Evolutionary conservation across 2,888 invertebrate species (phyloP), one percentile per base, ranked within the genome.

Genomic region (Leptopterna dolabrata): DNA sequence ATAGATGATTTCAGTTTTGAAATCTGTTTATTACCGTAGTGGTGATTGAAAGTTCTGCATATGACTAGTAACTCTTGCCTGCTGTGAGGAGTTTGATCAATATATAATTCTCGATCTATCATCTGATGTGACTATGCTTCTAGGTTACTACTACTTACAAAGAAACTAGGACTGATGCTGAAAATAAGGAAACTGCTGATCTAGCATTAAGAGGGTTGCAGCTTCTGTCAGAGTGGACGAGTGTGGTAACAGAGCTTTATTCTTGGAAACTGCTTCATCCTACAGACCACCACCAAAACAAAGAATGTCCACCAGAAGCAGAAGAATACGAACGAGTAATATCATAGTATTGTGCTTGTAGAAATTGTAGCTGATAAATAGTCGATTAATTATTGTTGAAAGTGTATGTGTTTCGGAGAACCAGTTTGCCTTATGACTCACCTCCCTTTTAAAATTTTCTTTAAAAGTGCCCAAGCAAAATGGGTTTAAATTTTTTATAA

Each of bases 211-310:
- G 97, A 2, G 99, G 99, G 0, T 93, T 99, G 0, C 98, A 98
- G 91, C 93, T 99, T 85, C 93, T 99, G 4, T 98, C 98, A 0
- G 96, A 97, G 89, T 99, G 99, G 99, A 99, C 98, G 16, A 96
- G 97, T 88, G 97, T 98, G 80, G 97, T 99, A 0, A 98, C 98
- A 0, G 98, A 99, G 92, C 93, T 98, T 87, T 98, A 98, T 92
- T 98, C 98, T 0, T 99, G 99, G 99, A 99, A 99, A 93, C 93
- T 99, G 87, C 93, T 99, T 90, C 98, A 99, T 92, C 99, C 99
- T 0, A 99, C 99, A 0, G 99, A 99, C 93, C 97, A 97, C 91
- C 97, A 98, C 92, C 96, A 96, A 92, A 99, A 98, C 92, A 95
- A 97, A 89, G 95, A 97, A 90, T 99, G 99, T 91, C 99, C 99